Evolutionary conservation across 2,797 vertebrate genomes (phyloP), one percentile per base, ranked within the genome.

Genomic region (Tenualosa ilisha): DNA sequence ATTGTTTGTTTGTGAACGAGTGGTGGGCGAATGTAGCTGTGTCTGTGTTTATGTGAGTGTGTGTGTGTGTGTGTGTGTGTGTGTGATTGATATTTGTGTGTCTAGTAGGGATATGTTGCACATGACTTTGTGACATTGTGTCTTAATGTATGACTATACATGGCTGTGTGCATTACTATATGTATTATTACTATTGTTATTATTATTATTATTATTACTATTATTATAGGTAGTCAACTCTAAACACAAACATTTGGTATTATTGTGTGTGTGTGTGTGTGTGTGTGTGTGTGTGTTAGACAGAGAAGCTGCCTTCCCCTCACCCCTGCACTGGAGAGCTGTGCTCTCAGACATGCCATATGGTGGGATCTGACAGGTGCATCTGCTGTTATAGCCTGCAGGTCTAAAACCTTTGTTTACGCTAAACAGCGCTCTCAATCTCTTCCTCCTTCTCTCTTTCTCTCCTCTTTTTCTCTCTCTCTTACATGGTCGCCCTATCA

Each of bases 331-430:
- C 72, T 37, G 26, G 4, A 49, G 63, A 43, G 2, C 24, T 63
- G 59, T 40, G 26, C 22, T 56, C 20, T 87, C 84, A 87, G 84
- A 87, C 68, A 22, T 54, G 63, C 89, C 91, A 92, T 88, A 88
- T 91, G 87, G 88, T 82, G 87, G 84, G 65, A 15, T 82, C 79
- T 88, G 90, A 94, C 94, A 95, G 94, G 94, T 95, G 95, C 93
- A 90, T 89, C 89, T 92, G 90, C 86, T 90, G 86, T 89, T 86
- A 37, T 59, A 89, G 90, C 92, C 92, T 88, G 72, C 89, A 90
- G 93, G 91, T 91, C 91, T 84, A 82, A 93, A 90, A 79, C 89
- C 82, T 94, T 94, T 94, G 92, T 94, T 93, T 91, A 89, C 90
- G 75, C 86, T 40, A 90, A 95, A 94, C 93, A 94, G 93, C 92